Evolutionary conservation across 2,888 invertebrate genomes (phyloP).

Genomic region (Drosophila atripex): DNA sequence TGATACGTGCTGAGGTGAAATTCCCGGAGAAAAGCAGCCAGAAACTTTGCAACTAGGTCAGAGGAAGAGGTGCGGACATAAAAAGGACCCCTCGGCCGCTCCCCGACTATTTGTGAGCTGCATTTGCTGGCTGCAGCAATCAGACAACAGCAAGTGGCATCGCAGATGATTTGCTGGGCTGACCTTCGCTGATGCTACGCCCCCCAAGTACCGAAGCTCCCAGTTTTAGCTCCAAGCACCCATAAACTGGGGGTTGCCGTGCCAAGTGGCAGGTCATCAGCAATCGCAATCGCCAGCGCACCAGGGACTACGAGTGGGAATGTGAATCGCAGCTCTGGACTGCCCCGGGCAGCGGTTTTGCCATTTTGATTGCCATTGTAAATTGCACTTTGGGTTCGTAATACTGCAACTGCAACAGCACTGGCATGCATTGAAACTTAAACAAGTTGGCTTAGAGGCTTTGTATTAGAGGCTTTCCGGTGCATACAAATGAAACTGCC

Average conservation of each 20-base stretch:
- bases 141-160: slow-evolving; percentile 46
- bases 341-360: slow-evolving; percentile 20
- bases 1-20: slow-evolving; percentile 42
- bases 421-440: not conserved
- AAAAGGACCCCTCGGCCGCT: slow-evolving; percentile 4
- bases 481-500: not conserved
- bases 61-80: slow-evolving; percentile 13
- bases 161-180: slow-evolving; percentile 48
- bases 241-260: slow-evolving; percentile 23
- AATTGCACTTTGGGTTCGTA: slow-evolving; percentile 17
- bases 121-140: slow-evolving; percentile 42
- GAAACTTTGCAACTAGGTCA: slow-evolving; percentile 39
- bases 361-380: slow-evolving; percentile 38
- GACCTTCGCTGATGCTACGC: slow-evolving; percentile 34
- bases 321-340: slow-evolving; percentile 16
- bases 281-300: slow-evolving; percentile 19
- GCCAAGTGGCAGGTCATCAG: slow-evolving; percentile 50
- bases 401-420: not conserved
- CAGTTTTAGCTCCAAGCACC: slow-evolving; percentile 1
- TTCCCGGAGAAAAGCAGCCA: slow-evolving; percentile 6
- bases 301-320: slow-evolving; percentile 16
- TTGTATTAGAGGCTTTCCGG: not conserved
- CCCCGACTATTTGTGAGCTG: slow-evolving; percentile 27
- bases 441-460: not conserved
- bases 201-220: not conserved